A percentile compares a stretch with the other conserved stretches of the same genome.
These are phyloP conservation scores for Deroplatys truncata DNA, from an alignment of 2,888 invertebrate genomes.

Conservation along the genomic window DNA sequence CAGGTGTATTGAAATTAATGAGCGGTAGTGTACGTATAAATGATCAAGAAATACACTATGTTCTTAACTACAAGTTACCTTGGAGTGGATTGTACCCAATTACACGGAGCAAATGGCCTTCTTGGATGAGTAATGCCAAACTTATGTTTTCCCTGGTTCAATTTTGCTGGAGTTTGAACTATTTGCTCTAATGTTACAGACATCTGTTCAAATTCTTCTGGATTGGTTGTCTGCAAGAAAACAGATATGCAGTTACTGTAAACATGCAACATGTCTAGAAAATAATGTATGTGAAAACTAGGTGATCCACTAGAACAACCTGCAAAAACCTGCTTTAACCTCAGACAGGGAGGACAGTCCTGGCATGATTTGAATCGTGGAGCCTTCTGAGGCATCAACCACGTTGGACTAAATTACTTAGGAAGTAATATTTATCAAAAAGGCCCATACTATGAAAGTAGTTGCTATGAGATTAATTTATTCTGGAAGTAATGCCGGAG, in stretches of 20 bases:
- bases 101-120: neutral
- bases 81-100: neutral
- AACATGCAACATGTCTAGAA: neutral
- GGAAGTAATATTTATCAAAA: too few relatives aligned
- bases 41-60: too few relatives aligned
- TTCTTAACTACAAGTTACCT: neutral
- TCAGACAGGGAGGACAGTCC: too few relatives aligned
- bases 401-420: too few relatives aligned
- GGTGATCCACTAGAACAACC: neutral
- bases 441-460: too few relatives aligned
- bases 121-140: neutral
- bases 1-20: too few relatives aligned
- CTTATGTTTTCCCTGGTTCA: neutral
- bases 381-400: too few relatives aligned
- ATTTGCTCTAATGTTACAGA: neutral
- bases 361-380: too few relatives aligned
- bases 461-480: too few relatives aligned
- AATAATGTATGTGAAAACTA: neutral
- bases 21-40: too few relatives aligned
- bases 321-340: too few relatives aligned
- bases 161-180: neutral
- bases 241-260: neutral
- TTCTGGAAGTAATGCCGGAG: too few relatives aligned
- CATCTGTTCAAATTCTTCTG: neutral
- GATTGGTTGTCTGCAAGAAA: neutral